Percentiles rank a stretch among this genome's conserved stretches.
These are phyloP conservation scores for Drosophila triauraria DNA, from an alignment of 1,140 invertebrate species.

Conservation along the genomic window DNA sequence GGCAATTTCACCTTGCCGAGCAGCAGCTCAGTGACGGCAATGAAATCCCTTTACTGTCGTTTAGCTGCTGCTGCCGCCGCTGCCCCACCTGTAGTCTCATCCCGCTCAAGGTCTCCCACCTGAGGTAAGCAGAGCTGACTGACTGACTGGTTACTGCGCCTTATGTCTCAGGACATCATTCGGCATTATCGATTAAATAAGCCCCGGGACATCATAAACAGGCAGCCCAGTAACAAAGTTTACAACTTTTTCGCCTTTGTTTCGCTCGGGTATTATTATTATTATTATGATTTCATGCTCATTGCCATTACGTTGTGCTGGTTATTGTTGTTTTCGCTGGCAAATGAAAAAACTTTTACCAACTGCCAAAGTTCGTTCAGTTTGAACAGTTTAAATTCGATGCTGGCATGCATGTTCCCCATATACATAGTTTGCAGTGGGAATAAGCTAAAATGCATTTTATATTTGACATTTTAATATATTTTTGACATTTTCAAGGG, in stretches of 20 bases:
- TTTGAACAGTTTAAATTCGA: constrained; percentile 37
- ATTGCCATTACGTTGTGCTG: constrained; percentile 46
- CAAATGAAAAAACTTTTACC: constrained; percentile 73
- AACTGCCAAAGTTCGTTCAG: constrained; percentile 52
- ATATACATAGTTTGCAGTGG: constrained; percentile 13
- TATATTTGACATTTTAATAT: background rate
- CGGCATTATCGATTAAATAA: constrained; percentile 63
- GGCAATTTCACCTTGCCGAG: constrained; percentile 64
- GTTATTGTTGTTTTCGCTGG: constrained; percentile 56
- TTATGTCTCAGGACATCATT: constrained; percentile 40
- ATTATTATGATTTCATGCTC: constrained; percentile 64
- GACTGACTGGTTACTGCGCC: constrained; percentile 23
- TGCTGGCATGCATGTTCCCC: constrained; percentile 26
- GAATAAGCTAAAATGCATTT: background rate
- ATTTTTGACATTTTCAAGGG: too few species aligned
- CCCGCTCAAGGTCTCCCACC: constrained; percentile 42
- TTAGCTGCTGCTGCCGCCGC: constrained; percentile 3
- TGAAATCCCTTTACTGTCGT: constrained; percentile 60
- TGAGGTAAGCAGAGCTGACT: constrained; percentile 38
- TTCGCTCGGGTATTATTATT: constrained; percentile 41
- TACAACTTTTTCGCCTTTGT: constrained; percentile 56
- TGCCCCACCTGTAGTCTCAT: background rate
- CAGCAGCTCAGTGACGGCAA: constrained; percentile 53
- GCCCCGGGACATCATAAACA: constrained; percentile 52
- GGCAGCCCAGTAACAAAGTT: constrained; percentile 45